Evolutionary conservation across 2,888 invertebrate species (phyloP), one percentile per base, ranked within the genome.

Genomic region (Dione vanillae): DNA sequence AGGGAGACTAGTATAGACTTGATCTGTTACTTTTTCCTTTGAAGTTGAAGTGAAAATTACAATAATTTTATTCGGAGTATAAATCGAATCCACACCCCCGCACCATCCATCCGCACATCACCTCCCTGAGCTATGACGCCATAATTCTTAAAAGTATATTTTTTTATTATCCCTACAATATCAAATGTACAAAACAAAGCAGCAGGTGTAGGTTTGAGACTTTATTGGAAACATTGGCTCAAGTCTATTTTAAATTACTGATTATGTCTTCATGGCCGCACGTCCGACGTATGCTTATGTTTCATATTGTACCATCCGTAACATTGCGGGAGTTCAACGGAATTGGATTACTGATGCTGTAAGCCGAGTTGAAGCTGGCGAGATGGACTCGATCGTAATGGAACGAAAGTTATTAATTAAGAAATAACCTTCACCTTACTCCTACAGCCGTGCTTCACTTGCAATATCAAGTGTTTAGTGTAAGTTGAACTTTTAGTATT

Each of bases 281-380:
- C 61, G 2, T 2, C 12, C 62, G 37, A 47, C 54, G 12, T 69
- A 45, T 65, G 61, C 65, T 61, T 65, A 65, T 71, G 65, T 56
- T 66, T 69, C 47, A 72, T 62, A 69, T 72, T 66, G 69, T 61
- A 62, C 69, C 69, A 47, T 19, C 62, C 72, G 72, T 66, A 67
- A 56, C 61, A 62, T 65, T 14, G 51, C 52, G 59, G 41, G 40
- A 64, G 54, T 54, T 52, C 71, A 54, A 19, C 20, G 49, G 65
- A 62, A 72, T 69, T 65, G 71, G 43, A 71, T 71, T 67, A 65
- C 61, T 65, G 19, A 47, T 65, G 35, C 52, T 20, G 62, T 58
- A 65, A 69, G 11, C 47, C 52, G 65, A 61, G 52, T 49, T 64
- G 6, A 20, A 64, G 40, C 49, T 51, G 61, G 40, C 58, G 19